phyloP scores from a whole-genome alignment of 2,113 vertebrate species.

The Gadus chalcogrammus region DNA sequence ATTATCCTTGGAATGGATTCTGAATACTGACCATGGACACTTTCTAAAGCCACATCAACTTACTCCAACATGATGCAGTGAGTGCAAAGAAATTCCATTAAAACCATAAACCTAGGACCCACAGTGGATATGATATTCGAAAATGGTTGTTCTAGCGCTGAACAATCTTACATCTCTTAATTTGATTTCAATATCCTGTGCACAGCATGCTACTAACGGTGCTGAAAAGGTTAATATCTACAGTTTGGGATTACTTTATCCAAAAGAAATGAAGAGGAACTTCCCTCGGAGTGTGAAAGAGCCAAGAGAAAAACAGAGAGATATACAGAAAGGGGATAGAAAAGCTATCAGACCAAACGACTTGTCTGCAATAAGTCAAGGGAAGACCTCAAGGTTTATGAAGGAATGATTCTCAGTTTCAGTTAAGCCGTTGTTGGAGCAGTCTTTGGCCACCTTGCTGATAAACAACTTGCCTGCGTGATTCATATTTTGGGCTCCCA shows the following conservation, averaged over 20 bases:
- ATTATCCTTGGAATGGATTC: slow-evolving; percentile 57
- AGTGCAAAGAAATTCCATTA: slow-evolving; percentile 18
- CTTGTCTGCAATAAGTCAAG: background rate
- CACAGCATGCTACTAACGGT: too few relatives aligned
- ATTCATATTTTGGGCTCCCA: background rate
- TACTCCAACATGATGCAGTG: slow-evolving; percentile 20
- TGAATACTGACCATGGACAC: slow-evolving; percentile 31
- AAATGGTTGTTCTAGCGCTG: too few relatives aligned
- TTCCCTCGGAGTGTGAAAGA: background rate
- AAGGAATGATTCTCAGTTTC: background rate
- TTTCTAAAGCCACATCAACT: too few relatives aligned
- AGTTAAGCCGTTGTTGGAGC: background rate
- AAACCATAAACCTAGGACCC: background rate
- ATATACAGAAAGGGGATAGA: background rate
- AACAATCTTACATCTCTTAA: too few relatives aligned
- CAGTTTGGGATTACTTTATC: background rate
- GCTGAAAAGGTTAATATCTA: background rate
- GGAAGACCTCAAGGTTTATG: background rate
- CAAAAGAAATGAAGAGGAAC: background rate
- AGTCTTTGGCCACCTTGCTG: background rate
- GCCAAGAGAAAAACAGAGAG: background rate
- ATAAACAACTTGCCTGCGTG: background rate
- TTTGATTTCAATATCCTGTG: too few relatives aligned
- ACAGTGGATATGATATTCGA: background rate
- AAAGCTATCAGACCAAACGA: background rate